A percentile compares a stretch with the other conserved stretches of the same genome.
These are phyloP conservation scores for Myiopsitta monachus DNA, from an alignment of 2,113 vertebrate genomes.

Conservation along the genomic window DNA sequence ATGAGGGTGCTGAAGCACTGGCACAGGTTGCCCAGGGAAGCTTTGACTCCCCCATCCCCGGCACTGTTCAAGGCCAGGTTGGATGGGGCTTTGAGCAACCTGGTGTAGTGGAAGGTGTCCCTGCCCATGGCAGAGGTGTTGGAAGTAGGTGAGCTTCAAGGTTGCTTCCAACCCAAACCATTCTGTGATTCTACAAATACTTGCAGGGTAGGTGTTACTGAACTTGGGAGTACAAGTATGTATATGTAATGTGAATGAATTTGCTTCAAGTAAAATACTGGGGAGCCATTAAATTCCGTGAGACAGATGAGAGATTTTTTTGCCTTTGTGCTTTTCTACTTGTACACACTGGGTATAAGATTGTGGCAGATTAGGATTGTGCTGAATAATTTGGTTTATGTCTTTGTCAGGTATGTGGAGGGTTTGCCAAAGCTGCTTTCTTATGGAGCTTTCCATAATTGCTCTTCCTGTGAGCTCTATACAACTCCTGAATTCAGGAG, in stretches of 20 bases:
- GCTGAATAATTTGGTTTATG: background rate
- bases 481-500: background rate
- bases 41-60: background rate
- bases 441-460: background rate
- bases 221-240: background rate
- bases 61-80: background rate
- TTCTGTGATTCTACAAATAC: background rate
- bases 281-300: background rate
- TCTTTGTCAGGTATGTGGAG: background rate
- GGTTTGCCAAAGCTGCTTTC: background rate
- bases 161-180: background rate
- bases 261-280: background rate
- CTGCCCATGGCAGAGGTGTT: background rate
- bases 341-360: background rate
- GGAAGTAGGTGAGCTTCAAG: background rate
- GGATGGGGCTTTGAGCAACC: background rate
- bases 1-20: background rate
- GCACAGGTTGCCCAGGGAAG: background rate
- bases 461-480: background rate
- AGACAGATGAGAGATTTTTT: background rate
- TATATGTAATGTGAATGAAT: background rate
- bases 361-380: background rate
- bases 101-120: background rate
- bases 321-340: background rate
- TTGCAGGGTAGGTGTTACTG: background rate